Evolutionary conservation across 2,113 vertebrate species (phyloP).

Genomic region (Nibea coibor): DNA sequence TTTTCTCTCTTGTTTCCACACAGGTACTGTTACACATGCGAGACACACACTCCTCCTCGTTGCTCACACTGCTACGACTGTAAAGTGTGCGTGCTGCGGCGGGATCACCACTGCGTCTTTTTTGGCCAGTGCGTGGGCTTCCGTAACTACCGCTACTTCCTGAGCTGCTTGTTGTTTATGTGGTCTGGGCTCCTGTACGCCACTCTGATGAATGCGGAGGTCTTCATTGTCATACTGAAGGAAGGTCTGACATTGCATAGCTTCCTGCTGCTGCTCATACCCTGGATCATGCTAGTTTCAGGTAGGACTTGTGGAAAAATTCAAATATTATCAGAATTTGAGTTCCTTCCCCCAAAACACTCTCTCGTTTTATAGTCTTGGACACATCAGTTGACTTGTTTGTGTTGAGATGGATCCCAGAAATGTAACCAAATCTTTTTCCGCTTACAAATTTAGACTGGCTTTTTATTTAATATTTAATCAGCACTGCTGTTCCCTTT

Average conservation of each 20-base stretch:
- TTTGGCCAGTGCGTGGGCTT: constrained; percentile 91
- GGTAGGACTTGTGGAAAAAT: constrained; percentile 71
- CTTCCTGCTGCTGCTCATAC: constrained; percentile 86
- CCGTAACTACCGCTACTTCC: constrained; percentile 89
- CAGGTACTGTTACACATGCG: constrained; percentile 91
- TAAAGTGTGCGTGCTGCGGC: constrained; percentile 88
- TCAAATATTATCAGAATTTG: too few species aligned
- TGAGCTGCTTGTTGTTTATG: constrained; percentile 88
- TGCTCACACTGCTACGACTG: constrained; percentile 91
- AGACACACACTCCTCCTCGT: constrained; percentile 90
- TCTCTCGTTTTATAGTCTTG: not conserved
- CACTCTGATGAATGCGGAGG: constrained; percentile 89
- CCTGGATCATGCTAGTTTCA: constrained; percentile 93
- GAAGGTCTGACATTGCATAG: constrained; percentile 88
- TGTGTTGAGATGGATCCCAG: not conserved
- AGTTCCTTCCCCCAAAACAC: not conserved
- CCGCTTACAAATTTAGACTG: not conserved
- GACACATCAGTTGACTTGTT: not conserved
- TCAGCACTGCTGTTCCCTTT: not conserved
- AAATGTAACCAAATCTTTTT: not conserved
- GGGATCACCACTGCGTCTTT: constrained; percentile 94
- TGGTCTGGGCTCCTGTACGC: constrained; percentile 87
- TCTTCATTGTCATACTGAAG: constrained; percentile 87
- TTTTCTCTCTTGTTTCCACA: not conserved
- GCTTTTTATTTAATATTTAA: not conserved